Percentiles rank a stretch among this genome's conserved stretches.
Evolutionary conservation across 2,113 vertebrate species (phyloP).

Genomic region (Campylorhamphus procurvoides): DNA sequence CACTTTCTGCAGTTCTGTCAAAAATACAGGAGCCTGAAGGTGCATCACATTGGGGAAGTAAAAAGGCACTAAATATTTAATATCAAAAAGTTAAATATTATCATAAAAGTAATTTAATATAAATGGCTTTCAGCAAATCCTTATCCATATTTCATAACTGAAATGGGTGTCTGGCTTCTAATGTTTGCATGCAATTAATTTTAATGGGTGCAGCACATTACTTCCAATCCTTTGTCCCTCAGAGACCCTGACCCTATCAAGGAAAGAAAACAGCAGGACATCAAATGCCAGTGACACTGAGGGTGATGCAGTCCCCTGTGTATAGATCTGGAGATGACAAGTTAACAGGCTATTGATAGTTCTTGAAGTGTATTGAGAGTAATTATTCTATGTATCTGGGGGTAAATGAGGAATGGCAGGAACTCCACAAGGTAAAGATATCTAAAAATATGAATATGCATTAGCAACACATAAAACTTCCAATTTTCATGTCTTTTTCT

Average conservation of each 20-base stretch:
- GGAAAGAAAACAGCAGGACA: conserved; percentile 56
- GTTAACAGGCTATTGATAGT: conserved; percentile 49
- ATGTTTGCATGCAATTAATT: conserved; percentile 80
- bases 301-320: not conserved
- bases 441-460: not conserved
- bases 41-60: conserved; percentile 39
- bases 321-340: conserved; percentile 59
- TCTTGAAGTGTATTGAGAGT: conserved; percentile 13
- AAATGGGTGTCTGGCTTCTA: conserved; percentile 68
- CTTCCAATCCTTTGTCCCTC: conserved; percentile 37
- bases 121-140: conserved; percentile 77
- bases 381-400: conserved; percentile 24
- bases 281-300: conserved; percentile 36
- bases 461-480: not conserved
- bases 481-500: not conserved
- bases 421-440: not conserved
- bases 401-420: not conserved
- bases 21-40: not conserved
- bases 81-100: conserved; percentile 78
- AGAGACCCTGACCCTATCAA: conserved; percentile 30
- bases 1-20: not conserved
- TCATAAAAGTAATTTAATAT: conserved; percentile 82
- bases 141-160: conserved; percentile 78
- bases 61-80: conserved; percentile 77
- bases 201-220: conserved; percentile 70